Evolutionary conservation across 2,797 vertebrate genomes (phyloP).

Genomic region (Tapirus indicus): DNA sequence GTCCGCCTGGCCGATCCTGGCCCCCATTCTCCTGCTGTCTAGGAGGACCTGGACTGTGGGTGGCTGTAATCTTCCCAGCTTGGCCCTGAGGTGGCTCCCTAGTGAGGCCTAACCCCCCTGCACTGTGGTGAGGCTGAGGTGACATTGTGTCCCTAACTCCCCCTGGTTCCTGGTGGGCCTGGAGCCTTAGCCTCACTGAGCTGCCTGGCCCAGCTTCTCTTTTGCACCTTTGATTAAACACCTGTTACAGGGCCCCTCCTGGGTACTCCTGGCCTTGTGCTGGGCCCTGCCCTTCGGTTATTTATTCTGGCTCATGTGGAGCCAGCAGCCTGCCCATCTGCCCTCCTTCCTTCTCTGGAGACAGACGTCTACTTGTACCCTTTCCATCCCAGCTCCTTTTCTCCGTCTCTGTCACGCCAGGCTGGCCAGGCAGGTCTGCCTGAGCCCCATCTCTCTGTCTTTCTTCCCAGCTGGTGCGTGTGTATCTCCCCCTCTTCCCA

Average conservation of each 20-base stretch:
- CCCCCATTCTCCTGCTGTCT: constrained; percentile 8
- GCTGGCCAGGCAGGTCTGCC: constrained; percentile 65
- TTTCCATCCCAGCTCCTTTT: constrained; percentile 39
- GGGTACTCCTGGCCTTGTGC: not conserved
- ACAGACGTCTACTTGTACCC: constrained; percentile 21
- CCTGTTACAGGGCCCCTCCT: not conserved
- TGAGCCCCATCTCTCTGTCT: constrained; percentile 59
- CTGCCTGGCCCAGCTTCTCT: constrained; percentile 52
- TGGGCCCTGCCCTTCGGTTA: constrained; percentile 26
- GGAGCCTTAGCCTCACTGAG: constrained; percentile 9
- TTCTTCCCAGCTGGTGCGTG: constrained; percentile 62
- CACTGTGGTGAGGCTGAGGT: not conserved
- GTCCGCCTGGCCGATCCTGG: not conserved
- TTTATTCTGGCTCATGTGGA: constrained; percentile 38
- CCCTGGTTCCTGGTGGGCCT: not conserved
- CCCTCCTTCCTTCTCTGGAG: constrained; percentile 53
- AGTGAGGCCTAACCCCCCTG: not conserved
- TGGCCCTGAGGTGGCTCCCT: constrained; percentile 44
- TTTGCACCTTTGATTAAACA: constrained; percentile 47
- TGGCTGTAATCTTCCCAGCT: not conserved
- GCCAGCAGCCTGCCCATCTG: constrained; percentile 43
- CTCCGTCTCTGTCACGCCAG: constrained; percentile 58
- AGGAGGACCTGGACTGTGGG: not conserved
- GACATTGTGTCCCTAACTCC: not conserved
- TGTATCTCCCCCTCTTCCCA: not conserved